These are phyloP conservation scores for Nothoprocta perdicaria DNA, from an alignment of 2,113 vertebrate genomes.

Conservation along the genomic window DNA sequence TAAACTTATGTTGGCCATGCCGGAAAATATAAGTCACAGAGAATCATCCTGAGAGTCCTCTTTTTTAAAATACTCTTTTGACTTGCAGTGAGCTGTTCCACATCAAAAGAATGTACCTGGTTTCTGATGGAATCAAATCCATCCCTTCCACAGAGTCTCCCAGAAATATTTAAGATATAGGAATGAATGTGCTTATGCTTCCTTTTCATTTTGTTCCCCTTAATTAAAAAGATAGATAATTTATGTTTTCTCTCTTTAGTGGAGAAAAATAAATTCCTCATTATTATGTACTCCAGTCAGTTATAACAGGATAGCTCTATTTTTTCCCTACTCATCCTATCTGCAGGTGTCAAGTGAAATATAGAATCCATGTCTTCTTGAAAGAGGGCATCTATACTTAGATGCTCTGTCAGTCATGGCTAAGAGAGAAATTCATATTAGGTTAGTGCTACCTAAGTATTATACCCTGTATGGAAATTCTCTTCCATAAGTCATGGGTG, in stretches of 20 bases:
- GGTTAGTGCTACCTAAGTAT: not conserved
- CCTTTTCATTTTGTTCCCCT: not conserved
- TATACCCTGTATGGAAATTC: not conserved
- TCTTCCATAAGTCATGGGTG: not conserved
- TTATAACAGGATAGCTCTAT: not conserved
- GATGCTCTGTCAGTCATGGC: rapidly evolving
- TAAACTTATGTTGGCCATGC: not conserved
- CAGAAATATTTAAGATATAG: not conserved
- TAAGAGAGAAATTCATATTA: not conserved
- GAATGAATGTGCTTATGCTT: not conserved
- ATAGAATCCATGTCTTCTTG: not conserved
- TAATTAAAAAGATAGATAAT: not conserved
- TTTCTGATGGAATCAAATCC: not conserved
- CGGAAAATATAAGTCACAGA: not conserved
- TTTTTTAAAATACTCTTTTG: not conserved
- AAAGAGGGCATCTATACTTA: not conserved
- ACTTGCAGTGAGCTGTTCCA: not conserved
- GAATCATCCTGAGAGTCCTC: not conserved
- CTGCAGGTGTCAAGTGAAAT: not conserved
- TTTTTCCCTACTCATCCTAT: not conserved
- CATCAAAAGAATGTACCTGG: not conserved
- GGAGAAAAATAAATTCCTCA: not conserved
- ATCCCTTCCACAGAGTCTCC: not conserved
- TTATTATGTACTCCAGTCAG: not conserved
- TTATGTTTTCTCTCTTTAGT: not conserved